Evolutionary conservation across 2,113 vertebrate species (phyloP).

Genomic region (Capreolus pygargus): DNA sequence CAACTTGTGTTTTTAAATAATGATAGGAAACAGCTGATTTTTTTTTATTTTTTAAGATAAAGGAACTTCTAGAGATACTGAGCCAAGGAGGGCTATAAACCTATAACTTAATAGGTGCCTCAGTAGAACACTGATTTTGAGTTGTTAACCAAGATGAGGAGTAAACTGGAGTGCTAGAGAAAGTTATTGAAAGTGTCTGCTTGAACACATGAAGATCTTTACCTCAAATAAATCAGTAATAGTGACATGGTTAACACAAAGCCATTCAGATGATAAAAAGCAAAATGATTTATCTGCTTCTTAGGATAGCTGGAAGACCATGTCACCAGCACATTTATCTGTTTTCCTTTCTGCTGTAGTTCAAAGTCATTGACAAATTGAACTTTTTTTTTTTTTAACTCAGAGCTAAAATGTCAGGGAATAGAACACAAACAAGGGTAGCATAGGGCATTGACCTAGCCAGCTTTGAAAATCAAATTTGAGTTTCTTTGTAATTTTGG

Average conservation of each 20-base stretch:
- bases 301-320: background rate
- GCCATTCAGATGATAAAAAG: background rate
- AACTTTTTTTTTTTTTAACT: background rate
- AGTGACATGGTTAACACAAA: background rate
- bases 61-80: background rate
- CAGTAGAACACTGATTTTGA: background rate
- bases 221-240: background rate
- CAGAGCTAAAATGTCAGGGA: background rate
- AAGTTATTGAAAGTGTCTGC: background rate
- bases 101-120: background rate
- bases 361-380: background rate
- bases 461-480: background rate
- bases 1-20: background rate
- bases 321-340: background rate
- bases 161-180: background rate
- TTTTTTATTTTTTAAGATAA: background rate
- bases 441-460: background rate
- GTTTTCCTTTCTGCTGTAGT: background rate
- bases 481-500: background rate
- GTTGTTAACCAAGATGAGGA: background rate
- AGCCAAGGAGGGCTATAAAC: background rate
- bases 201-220: background rate
- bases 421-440: background rate
- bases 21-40: background rate
- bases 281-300: background rate